phyloP scores from a whole-genome alignment of 2,888 invertebrate species.

The Andrena camellia region DNA sequence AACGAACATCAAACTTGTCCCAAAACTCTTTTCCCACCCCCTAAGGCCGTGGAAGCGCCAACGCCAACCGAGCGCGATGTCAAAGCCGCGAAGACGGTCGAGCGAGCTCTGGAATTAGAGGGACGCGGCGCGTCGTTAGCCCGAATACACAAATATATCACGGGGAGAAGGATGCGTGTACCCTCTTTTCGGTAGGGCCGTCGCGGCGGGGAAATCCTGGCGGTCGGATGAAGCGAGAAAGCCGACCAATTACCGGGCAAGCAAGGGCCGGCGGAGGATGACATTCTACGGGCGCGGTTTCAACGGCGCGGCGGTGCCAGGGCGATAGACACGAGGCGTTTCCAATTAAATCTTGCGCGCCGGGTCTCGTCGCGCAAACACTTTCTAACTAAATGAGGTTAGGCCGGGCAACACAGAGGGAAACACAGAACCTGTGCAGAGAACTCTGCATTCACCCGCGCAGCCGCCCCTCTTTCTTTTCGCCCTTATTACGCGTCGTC shows the following conservation, averaged over 20 bases:
- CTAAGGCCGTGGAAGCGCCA: too few relatives aligned
- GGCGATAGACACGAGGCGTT: conserved; percentile 75
- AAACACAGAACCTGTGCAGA: conserved; percentile 40
- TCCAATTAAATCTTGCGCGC: conserved; percentile 76
- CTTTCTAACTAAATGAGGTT: conserved; percentile 75
- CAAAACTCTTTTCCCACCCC: too few relatives aligned
- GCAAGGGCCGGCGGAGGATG: conserved; percentile 64
- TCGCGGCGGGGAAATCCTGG: conserved; percentile 43
- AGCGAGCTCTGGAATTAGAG: not conserved
- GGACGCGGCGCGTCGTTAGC: conserved; percentile 26
- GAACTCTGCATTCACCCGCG: conserved; percentile 52
- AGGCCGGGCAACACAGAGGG: conserved; percentile 52
- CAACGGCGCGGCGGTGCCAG: conserved; percentile 49
- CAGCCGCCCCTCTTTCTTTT: conserved; percentile 42
- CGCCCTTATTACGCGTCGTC: conserved; percentile 52
- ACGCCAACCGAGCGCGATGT: too few relatives aligned
- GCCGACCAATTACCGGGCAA: conserved; percentile 67
- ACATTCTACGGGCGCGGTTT: conserved; percentile 68
- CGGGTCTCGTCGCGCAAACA: conserved; percentile 66
- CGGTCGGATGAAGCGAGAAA: conserved; percentile 63
- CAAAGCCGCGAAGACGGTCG: too few relatives aligned
- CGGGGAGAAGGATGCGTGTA: not conserved
- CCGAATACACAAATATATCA: conserved; percentile 57
- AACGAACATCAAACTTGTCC: too few relatives aligned
- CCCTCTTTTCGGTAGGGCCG: not conserved